Base-by-base conservation (phyloP, 2,888 invertebrate genomes). In the Melanargia galathea region DNA sequence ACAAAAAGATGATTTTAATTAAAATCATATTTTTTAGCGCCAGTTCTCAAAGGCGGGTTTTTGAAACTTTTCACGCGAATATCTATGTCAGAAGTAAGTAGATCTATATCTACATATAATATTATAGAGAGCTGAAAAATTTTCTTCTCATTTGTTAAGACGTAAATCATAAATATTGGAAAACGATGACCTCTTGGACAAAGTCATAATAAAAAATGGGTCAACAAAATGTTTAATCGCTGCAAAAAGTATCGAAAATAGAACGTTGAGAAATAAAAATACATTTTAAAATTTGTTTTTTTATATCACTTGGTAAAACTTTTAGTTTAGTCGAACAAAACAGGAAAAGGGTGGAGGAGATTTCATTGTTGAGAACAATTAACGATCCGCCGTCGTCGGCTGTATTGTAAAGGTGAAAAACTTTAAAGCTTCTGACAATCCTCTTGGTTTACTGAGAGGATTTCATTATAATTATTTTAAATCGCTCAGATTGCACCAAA, bases 271-370 rank as follows among this genome's bases (percentile, higher is more conserved):
- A 35, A 35, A 20, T 20, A 5, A 13, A 30, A 45, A 57, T 45
- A 10, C 56, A 20, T 57, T 57, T 45, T 18, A 52, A 52, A 20
- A 16, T 16, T 13, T 33, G 20, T 56, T 24, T 2, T 26, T 30
- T 40, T n/a, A 45, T 57, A 13, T 45, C 16, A 18, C 26, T n/a
- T 10, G 10, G 46, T 35, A n/a, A 58, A 48, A 35, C n/a, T 43
- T 58, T 30, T 58, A 48, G 57, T 40, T 7, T 24, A 5, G 26
- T 57, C 13, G 43, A 56, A 56, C 35, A 48, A 58, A 58, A 58
- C 58, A 48, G 48, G 58, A 48, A 58, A 57, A 58, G 58, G 58
- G 58, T n/a, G 58, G 58, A 22, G 18, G 58, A n/a, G 22, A 24
- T 7, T 48, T n/a, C 30, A 58, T 58, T 48, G 48, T 58, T 58